Evolutionary conservation across 2,113 vertebrate genomes (phyloP), one percentile per base, ranked within the genome.

Genomic region (Lynx canadensis): DNA sequence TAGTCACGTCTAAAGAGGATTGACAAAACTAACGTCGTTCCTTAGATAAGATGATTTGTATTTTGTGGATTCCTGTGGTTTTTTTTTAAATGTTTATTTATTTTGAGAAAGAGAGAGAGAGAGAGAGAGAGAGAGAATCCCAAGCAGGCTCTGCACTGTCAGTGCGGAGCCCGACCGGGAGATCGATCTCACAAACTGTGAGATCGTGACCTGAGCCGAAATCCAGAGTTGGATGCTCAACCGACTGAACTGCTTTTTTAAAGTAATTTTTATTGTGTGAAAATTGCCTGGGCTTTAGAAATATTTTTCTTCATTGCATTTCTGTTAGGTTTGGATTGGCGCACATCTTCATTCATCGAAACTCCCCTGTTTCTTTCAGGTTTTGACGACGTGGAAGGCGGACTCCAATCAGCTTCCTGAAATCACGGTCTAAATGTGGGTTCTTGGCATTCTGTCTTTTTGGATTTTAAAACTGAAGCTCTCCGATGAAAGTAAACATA

Each of bases 401-500:
- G 63, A 73, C 38, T 68, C 29, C 21, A 78, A 3, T 50, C 16
- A 19, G 18, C 27, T 31, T 31, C 33, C 38, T 1, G 16, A 86
- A 18, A 48, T n/a, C 65, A 33, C 21, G 21, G 33, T 69, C 63
- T 88, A n/a, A 71, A 69, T 60, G 25, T 16, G 36, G 7, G 3
- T 16, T 50, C 38, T 76, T 71, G 71, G 23, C 66, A 13, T 83
- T 86, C 73, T 97, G 76, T 92, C 48, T 92, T 31, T n/a, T 27
- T 41, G 14, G n/a, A 94, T 84, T 1, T 33, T 91, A 69, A 87
- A 95, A 76, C 52, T 19, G 38, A 52, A 90, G 15, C 91, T 45
- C 76, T 31, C 80, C 41, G 66, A 27, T 88, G 60, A 93, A 89
- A 91, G 94, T 5, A 97, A 89, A 3, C 31, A 80, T 87, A 91